These are phyloP conservation scores for Hipparchia semele DNA, from an alignment of 2,888 invertebrate species.

Conservation along the genomic window DNA sequence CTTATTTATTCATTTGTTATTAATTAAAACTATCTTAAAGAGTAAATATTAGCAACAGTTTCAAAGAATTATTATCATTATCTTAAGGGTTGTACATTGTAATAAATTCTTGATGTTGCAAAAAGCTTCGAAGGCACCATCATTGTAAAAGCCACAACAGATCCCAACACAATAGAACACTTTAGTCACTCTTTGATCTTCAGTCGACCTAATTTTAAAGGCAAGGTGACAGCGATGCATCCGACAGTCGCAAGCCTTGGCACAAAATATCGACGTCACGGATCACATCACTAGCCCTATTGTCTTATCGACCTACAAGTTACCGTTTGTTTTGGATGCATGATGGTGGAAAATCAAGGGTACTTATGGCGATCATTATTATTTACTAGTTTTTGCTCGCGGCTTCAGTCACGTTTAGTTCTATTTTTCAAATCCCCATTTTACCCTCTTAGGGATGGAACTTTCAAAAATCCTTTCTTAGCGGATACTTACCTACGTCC, in stretches of 20 bases:
- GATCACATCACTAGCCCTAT: slow-evolving; percentile 33
- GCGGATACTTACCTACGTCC: too few species aligned
- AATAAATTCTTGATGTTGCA: not conserved
- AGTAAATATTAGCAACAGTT: too few species aligned
- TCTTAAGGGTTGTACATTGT: too few species aligned
- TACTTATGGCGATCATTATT: slow-evolving; percentile 7
- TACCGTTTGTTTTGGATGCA: slow-evolving; percentile 22
- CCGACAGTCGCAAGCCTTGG: slow-evolving; percentile 74
- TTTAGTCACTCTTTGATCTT: slow-evolving; percentile 37
- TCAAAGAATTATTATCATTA: too few species aligned
- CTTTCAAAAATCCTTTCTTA: too few species aligned
- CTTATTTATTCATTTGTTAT: too few species aligned
- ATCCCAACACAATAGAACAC: slow-evolving; percentile 18
- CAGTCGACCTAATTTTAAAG: slow-evolving; percentile 60
- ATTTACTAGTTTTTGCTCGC: too few species aligned
- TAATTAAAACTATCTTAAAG: too few species aligned
- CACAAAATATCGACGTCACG: slow-evolving; percentile 57
- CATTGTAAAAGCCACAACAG: slow-evolving; percentile 12
- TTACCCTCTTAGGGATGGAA: too few species aligned
- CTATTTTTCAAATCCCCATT: too few species aligned
- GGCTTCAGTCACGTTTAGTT: too few species aligned
- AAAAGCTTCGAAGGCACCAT: not conserved
- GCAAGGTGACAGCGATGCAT: slow-evolving; percentile 71
- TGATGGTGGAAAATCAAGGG: slow-evolving; percentile 21
- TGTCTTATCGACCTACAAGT: slow-evolving; percentile 25